Percentiles rank a stretch among this genome's conserved stretches.
Evolutionary conservation across 2,113 vertebrate genomes (phyloP).

Genomic region (Promerops cafer): DNA sequence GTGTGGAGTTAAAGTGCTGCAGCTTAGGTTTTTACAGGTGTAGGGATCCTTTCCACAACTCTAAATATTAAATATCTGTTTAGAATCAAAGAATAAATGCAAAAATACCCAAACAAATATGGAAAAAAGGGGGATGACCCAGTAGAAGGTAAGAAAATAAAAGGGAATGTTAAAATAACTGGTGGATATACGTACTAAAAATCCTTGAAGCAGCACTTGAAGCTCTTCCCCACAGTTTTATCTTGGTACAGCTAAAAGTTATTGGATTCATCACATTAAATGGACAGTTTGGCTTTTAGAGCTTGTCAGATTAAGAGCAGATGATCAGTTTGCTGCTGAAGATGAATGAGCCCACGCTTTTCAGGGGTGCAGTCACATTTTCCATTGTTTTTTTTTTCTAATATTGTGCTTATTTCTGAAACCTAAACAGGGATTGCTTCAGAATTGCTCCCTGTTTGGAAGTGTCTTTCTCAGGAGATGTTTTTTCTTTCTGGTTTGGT

Average conservation of each 20-base stretch:
- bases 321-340: background rate
- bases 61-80: background rate
- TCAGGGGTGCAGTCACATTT: background rate
- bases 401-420: background rate
- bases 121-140: background rate
- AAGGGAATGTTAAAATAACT: background rate
- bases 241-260: background rate
- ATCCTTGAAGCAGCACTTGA: background rate
- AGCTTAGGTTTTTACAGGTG: background rate
- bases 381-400: background rate
- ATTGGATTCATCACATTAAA: background rate
- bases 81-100: background rate
- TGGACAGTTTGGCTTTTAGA: background rate
- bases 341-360: accelerated
- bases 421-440: background rate
- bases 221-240: background rate
- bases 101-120: background rate
- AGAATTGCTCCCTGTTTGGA: background rate
- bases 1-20: background rate
- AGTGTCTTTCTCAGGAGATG: background rate
- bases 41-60: background rate
- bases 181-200: background rate
- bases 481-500: background rate
- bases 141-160: background rate
- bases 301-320: background rate